phyloP scores from a whole-genome alignment of 2,888 invertebrate species.

The Cancer borealis region DNA sequence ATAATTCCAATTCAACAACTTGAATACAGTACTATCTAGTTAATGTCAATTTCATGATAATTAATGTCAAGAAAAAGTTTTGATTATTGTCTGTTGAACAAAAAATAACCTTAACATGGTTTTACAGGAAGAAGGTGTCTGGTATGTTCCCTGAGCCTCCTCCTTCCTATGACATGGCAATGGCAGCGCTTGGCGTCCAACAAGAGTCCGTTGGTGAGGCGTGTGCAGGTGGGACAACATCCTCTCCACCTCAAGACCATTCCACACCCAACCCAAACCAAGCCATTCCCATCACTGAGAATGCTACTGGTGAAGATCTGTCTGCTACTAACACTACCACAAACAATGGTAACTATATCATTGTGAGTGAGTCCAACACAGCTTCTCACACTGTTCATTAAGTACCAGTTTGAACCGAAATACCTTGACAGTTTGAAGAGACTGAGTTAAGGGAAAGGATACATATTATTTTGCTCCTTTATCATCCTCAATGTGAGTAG shows the following conservation, averaged over 20 bases:
- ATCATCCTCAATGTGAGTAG: neutral
- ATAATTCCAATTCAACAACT: neutral
- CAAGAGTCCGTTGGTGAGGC: constrained; percentile 51
- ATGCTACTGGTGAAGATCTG: neutral
- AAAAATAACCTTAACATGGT: neutral
- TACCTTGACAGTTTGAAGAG: neutral
- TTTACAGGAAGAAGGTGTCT: constrained; percentile 72
- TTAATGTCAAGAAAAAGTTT: neutral
- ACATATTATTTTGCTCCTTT: neutral
- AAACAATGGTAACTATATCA: neutral
- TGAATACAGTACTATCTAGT: neutral
- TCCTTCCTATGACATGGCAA: constrained; percentile 79
- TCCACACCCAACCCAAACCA: constrained; percentile 45
- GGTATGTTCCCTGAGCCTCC: constrained; percentile 79
- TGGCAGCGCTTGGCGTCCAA: constrained; percentile 75
- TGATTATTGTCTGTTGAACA: neutral
- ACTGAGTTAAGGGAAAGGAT: neutral
- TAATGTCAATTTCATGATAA: neutral
- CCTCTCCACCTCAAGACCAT: constrained; percentile 28
- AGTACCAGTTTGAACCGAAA: neutral
- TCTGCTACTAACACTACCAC: neutral
- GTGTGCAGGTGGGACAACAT: neutral
- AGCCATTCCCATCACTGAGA: neutral
- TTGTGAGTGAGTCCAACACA: constrained; percentile 23
- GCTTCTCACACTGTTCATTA: neutral